Evolutionary conservation across 2,113 vertebrate species (phyloP), one percentile per base, ranked within the genome.

Genomic region (Asarcornis scutulata): DNA sequence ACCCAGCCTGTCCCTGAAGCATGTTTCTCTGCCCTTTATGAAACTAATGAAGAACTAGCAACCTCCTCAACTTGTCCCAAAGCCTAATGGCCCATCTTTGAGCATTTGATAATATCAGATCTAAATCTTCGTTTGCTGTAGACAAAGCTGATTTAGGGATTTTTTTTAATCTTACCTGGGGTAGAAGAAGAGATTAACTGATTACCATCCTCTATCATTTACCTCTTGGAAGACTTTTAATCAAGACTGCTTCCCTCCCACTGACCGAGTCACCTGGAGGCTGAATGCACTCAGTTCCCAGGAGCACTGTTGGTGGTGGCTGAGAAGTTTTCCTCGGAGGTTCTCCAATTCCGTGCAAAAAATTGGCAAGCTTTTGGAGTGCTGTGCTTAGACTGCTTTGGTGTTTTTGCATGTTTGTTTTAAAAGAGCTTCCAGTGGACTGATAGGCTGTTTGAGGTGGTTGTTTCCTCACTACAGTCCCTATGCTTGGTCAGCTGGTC

Each of bases 81-180:
- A 93, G 81, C 77, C 66, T 95, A 46, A 84, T 92, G 83, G 73
- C 74, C 69, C 1, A 1, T 90, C 86, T 93, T 81, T 78, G 76
- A 83, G 56, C 7, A 1, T 66, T 64, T 50, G 59, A 69, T 84
- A 55, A 34, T 89, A 60, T 52, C 80, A 91, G 68, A 84, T 84
- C 50, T 90, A 63, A 58, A 22, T 92, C 86, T 93, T 91, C 10
- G 22, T 87, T 93, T 95, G 74, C 69, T 93, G 69, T 69, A 95
- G 81, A 93, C 83, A 89, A 63, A 95, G 62, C 74, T 95, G 81
- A 79, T 87, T 75, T 89, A 82, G 48, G 63, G 46, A 31, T 60
- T 75, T 73, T 44, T 40, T 95, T 72, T 56, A 73, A 89, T 92
- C 62, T 84, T 79, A 89, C 88, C 80, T 92, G 80, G 62, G 21